Conservation (phyloP, 1,140 invertebrate genomes). For the Araneus ventricosus region DNA sequence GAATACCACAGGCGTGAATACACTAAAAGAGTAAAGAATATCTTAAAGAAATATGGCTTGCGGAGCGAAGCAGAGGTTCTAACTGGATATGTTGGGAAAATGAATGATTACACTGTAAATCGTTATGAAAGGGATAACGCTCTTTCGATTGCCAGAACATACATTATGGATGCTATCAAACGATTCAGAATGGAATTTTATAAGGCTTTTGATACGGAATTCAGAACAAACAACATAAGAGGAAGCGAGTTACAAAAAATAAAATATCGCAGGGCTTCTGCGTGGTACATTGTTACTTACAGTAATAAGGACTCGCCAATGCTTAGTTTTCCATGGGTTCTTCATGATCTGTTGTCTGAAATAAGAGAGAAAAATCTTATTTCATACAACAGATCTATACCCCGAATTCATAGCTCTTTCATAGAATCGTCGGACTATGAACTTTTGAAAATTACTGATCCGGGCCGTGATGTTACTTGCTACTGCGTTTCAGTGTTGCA, state of each 20-base stretch:
- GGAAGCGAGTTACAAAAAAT: background rate
- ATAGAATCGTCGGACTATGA: slow-evolving; percentile 48
- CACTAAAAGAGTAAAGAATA: slow-evolving; percentile 75
- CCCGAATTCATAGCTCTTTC: slow-evolving; percentile 31
- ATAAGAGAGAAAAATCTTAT: slow-evolving; percentile 25
- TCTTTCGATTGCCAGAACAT: slow-evolving; percentile 29
- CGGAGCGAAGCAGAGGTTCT: slow-evolving; percentile 77
- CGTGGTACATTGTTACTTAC: slow-evolving; percentile 74
- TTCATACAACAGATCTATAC: too few relatives aligned
- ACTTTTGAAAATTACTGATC: background rate
- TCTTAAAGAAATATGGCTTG: slow-evolving; percentile 78
- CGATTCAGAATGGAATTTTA: slow-evolving; percentile 30
- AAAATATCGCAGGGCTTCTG: slow-evolving; percentile 59
- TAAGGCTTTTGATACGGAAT: slow-evolving; percentile 23
- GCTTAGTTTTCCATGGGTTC: slow-evolving; percentile 73
- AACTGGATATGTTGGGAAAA: slow-evolving; percentile 67
- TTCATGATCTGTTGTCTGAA: slow-evolving; percentile 52
- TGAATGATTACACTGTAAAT: slow-evolving; percentile 63
- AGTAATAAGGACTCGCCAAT: background rate
- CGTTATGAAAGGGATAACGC: slow-evolving; percentile 58
- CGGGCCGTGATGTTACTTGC: background rate
- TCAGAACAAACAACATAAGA: background rate
- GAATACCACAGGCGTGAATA: slow-evolving; percentile 71
- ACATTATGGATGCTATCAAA: slow-evolving; percentile 49
- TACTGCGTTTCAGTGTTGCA: background rate